Evolutionary conservation across 2,888 invertebrate species (phyloP).

Genomic region (Gandaritis pyraliata): DNA sequence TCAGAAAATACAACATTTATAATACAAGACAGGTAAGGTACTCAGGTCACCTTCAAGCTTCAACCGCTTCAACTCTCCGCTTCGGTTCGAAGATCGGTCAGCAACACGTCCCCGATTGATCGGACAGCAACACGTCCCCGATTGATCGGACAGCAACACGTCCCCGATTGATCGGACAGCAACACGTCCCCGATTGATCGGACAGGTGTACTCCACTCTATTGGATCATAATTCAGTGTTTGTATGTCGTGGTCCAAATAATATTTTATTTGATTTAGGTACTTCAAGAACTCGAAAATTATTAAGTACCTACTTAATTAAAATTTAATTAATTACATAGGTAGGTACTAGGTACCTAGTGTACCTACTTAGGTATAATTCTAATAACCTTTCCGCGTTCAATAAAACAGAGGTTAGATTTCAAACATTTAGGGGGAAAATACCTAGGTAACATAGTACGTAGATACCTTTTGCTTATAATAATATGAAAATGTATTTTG

Average conservation of each 20-base stretch:
- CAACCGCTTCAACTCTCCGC: constrained; percentile 10
- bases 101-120: constrained; percentile 23
- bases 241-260: constrained; percentile 11
- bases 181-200: constrained; percentile 21
- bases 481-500: too few species aligned
- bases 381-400: too few species aligned
- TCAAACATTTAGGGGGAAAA: too few species aligned
- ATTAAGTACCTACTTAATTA: too few species aligned
- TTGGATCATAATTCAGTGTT: constrained; percentile 18
- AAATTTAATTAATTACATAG: too few species aligned
- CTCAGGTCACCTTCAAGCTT: constrained; percentile 32
- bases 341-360: too few species aligned
- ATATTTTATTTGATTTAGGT: neutral
- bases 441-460: too few species aligned
- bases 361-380: too few species aligned
- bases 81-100: constrained; percentile 12
- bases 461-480: too few species aligned
- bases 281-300: too few species aligned
- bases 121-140: constrained; percentile 16
- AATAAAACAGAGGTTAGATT: too few species aligned
- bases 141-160: constrained; percentile 21
- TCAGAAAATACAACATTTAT: constrained; percentile 1
- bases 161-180: constrained; percentile 21
- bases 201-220: constrained; percentile 26
- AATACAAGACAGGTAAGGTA: neutral